Conservation (phyloP, 2,888 invertebrate species). For the Drosophila nigricruria region DNA sequence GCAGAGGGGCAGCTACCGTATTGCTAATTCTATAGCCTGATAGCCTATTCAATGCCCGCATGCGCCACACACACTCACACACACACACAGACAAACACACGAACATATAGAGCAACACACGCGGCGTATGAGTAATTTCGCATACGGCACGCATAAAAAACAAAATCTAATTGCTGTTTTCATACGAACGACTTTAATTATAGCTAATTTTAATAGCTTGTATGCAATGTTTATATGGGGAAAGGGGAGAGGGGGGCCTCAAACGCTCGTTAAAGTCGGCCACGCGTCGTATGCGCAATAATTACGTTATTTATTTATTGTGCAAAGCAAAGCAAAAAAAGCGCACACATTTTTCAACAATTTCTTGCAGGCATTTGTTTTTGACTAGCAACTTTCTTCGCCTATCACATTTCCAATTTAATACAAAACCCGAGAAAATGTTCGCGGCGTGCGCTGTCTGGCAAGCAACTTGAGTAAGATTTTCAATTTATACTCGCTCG, state of each 20-base stretch:
- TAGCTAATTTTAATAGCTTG: slow-evolving; percentile 69
- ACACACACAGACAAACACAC: background rate
- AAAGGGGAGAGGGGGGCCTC: background rate
- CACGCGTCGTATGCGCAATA: slow-evolving; percentile 63
- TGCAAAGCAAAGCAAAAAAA: slow-evolving; percentile 1
- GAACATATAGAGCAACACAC: slow-evolving; percentile 9
- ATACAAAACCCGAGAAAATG: slow-evolving; percentile 41
- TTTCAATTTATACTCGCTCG: slow-evolving; percentile 66
- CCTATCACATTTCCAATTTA: slow-evolving; percentile 73
- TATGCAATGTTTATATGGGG: slow-evolving; percentile 47
- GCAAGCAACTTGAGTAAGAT: slow-evolving; percentile 63
- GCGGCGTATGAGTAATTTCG: slow-evolving; percentile 56
- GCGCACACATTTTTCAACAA: slow-evolving; percentile 14
- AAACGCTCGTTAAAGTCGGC: slow-evolving; percentile 34
- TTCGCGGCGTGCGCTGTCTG: slow-evolving; percentile 18
- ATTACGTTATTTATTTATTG: slow-evolving; percentile 12
- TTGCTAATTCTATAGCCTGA: slow-evolving; percentile 24
- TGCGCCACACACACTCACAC: slow-evolving; percentile 15
- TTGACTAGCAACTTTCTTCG: slow-evolving; percentile 39
- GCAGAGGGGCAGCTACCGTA: slow-evolving; percentile 14
- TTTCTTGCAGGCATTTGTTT: slow-evolving; percentile 10
- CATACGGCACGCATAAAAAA: slow-evolving; percentile 31
- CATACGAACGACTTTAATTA: slow-evolving; percentile 69
- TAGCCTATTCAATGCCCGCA: slow-evolving; percentile 45
- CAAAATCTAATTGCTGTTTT: slow-evolving; percentile 61